Base-by-base conservation (phyloP, 2,888 invertebrate species). In the Diplolepis rosae region DNA sequence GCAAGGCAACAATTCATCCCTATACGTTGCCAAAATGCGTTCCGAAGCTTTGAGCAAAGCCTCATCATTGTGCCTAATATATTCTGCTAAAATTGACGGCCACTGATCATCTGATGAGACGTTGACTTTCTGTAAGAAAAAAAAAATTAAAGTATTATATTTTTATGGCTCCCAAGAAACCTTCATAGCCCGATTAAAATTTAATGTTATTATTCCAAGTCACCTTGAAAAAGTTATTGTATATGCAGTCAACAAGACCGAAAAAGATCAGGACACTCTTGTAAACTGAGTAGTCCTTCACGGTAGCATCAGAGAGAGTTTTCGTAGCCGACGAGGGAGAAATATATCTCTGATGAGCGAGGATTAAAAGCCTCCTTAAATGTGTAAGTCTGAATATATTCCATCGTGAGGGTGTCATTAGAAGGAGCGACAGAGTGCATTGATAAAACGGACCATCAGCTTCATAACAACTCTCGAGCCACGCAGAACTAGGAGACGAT, bases 391-490 rank as follows among this genome's bases (percentile, higher is more conserved):
- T 92, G 68, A 93, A 90, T 9, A 92, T 90, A 72, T 92, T 91
- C 98, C 98, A 98, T 82, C 94, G 93, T 4, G 89, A 91, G 5
- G 93, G 94, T 24, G 95, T 93, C 84, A 95, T 93, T 50, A 98
- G 90, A 70, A 96, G 92, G 48, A 97, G 89, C 67, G 95, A 94
- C 86, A 98, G 92, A 3, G 95, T 93, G 68, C 93, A 90, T 92
- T 94, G 96, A 90, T 96, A 98, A n/a, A 96, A 91, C 4, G 97
- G 95, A 0, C 98, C 96, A 83, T 98, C 98, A 0, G 96, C 94
- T 85, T 97, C 97, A 89, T 95, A 97, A 45, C 95, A 93, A 32
- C 93, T 93, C 86, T 97, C 97, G 30, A 97, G 89, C 92, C 93
- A 92, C 66, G 93, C 92, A 69, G 93, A 91, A 0, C 90, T 88